These are phyloP conservation scores for Gymnothorax javanicus DNA, from an alignment of 2,797 vertebrate species.

Conservation along the genomic window DNA sequence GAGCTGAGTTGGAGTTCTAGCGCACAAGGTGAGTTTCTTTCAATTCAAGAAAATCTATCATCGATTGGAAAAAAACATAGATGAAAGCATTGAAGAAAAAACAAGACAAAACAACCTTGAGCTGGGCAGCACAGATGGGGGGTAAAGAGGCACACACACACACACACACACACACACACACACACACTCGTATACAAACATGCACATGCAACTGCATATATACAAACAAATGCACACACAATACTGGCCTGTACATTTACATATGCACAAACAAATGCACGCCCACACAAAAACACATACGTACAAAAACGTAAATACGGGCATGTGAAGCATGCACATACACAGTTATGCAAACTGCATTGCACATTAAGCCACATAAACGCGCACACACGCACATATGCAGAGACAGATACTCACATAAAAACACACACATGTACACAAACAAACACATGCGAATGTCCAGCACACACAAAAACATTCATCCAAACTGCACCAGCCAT, in stretches of 20 bases:
- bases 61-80: not conserved
- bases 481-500: not conserved
- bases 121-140: not conserved
- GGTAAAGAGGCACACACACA: slow-evolving; percentile 5
- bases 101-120: not conserved
- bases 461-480: not conserved
- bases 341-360: too few species aligned
- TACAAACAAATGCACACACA: not conserved
- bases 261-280: too few species aligned
- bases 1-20: not conserved
- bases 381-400: too few species aligned
- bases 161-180: slow-evolving; percentile 21
- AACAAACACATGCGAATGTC: too few species aligned
- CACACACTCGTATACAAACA: not conserved
- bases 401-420: too few species aligned
- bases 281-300: too few species aligned
- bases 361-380: too few species aligned
- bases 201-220: not conserved
- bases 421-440: too few species aligned
- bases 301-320: too few species aligned
- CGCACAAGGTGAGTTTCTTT: not conserved
- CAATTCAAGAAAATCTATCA: not conserved
- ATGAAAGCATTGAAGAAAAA: not conserved
- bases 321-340: too few species aligned
- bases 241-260: not conserved